Base-by-base conservation (phyloP, 2,113 vertebrate species). In the Chamaea fasciata region DNA sequence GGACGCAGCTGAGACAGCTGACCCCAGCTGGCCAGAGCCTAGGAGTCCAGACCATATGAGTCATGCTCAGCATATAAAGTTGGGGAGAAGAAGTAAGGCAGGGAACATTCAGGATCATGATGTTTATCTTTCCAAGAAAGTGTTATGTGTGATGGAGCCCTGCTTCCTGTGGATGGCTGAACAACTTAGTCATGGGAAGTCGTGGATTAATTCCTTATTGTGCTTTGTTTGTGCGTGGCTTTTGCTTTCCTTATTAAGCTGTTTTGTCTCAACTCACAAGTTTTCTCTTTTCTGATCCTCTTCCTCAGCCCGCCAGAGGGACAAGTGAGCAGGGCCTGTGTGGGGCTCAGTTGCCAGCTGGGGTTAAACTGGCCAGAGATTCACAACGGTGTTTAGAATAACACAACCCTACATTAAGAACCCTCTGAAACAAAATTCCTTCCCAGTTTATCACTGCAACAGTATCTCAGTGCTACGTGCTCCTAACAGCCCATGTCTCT, bases 191-290 rank as follows among this genome's bases (percentile, higher is more conserved):
- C 22, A 28, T 30, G 27, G 47, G 17, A 30, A 44, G 14, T 11
- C 18, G 73, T 65, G 67, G 62, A 42, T 44, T 4, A 26, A 56
- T 37, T 33, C 55, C 35, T 62, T 56, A 8, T 24, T 74, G 75
- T 62, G 9, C 35, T 75, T 62, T 60, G 15, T 39, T 47, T 55
- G 13, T 30, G 13, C 0, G 0, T 55, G 22, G 13, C 15, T 75
- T 60, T 74, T 68, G 26, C 22, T 49, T 86, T 80, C 55, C 28
- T 27, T 74, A 24, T 49, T 35, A 62, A 75, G 44, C 23, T 55
- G 11, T 15, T 62, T 55, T 75, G 52, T n/a, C 31, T 56, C 47
- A 75, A 13, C 31, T 30, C 41, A 37, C 0, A 1, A 3, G 7
- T 86, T 62, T 80, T 75, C 41, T 49, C 35, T 74, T 55, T 47